Evolutionary conservation across 2,797 vertebrate genomes (phyloP).

Genomic region (Sebastes nivosus): DNA sequence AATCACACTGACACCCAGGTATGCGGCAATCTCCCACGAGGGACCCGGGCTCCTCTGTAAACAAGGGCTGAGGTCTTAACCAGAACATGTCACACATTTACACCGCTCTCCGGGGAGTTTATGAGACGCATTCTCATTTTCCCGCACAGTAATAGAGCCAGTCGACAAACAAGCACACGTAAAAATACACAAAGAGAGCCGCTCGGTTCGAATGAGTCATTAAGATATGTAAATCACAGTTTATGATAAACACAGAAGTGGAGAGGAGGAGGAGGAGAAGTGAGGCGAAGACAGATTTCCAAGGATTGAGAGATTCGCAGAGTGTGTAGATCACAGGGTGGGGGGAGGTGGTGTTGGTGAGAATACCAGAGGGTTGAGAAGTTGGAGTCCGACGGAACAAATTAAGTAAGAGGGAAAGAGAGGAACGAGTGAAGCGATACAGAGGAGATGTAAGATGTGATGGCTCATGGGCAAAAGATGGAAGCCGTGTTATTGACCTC

Average conservation of each 20-base stretch:
- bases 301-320: constrained; percentile 28
- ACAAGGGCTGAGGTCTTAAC: constrained; percentile 65
- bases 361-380: background rate
- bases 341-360: background rate
- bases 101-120: constrained; percentile 45
- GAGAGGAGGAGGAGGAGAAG: constrained; percentile 19
- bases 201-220: constrained; percentile 62
- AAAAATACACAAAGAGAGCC: constrained; percentile 53
- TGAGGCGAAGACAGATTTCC: constrained; percentile 37
- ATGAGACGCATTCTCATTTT: constrained; percentile 33
- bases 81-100: constrained; percentile 63
- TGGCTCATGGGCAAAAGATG: constrained; percentile 62
- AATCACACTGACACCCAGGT: constrained; percentile 35
- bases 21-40: constrained; percentile 26
- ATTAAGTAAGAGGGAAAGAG: constrained; percentile 59
- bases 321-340: constrained; percentile 22
- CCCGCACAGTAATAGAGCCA: constrained; percentile 37
- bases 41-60: constrained; percentile 48
- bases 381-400: constrained; percentile 46
- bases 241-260: constrained; percentile 54
- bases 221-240: constrained; percentile 72
- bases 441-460: constrained; percentile 43
- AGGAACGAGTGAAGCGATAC: constrained; percentile 42
- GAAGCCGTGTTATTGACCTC: constrained; percentile 70
- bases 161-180: constrained; percentile 42